These are phyloP conservation scores for Melanostoma mellinum DNA, from an alignment of 2,888 invertebrate species.

Conservation along the genomic window DNA sequence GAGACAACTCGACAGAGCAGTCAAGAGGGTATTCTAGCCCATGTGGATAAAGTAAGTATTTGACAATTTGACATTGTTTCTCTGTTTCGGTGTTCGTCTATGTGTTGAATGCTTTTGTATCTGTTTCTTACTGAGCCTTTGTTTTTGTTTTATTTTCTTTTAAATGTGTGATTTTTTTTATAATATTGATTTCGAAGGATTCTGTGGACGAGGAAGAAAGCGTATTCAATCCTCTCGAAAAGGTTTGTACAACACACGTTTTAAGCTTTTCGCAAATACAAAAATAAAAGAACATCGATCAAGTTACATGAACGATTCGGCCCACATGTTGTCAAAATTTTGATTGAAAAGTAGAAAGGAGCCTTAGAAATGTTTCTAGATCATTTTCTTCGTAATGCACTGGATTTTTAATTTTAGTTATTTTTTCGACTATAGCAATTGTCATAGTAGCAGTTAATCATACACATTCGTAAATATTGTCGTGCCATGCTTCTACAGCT, in stretches of 20 bases:
- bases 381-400: no score
- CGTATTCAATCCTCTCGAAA: slow-evolving; percentile 90
- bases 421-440: no score
- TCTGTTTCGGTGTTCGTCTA: slow-evolving; percentile 53
- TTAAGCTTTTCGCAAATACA: slow-evolving; percentile 34
- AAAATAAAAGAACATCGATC: slow-evolving; percentile 14
- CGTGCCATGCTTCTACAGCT: no score
- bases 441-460: no score
- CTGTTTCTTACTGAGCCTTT: slow-evolving; percentile 30
- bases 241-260: slow-evolving; percentile 84
- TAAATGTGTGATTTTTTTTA: slow-evolving; percentile 64
- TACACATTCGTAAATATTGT: no score
- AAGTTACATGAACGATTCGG: slow-evolving; percentile 38
- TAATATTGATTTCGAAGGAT: slow-evolving; percentile 75
- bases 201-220: slow-evolving; percentile 87
- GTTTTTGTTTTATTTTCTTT: slow-evolving; percentile 75
- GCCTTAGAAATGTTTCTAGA: no score
- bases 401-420: no score
- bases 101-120: slow-evolving; percentile 55
- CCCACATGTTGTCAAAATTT: slow-evolving; percentile 19
- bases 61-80: neutral
- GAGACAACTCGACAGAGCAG: slow-evolving; percentile 95
- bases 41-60: slow-evolving; percentile 91
- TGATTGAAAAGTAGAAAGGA: neutral
- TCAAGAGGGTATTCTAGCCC: slow-evolving; percentile 93